Evolutionary conservation across 1,140 invertebrate genomes (phyloP), one percentile per base, ranked within the genome.

Genomic region (Apis laboriosa): DNA sequence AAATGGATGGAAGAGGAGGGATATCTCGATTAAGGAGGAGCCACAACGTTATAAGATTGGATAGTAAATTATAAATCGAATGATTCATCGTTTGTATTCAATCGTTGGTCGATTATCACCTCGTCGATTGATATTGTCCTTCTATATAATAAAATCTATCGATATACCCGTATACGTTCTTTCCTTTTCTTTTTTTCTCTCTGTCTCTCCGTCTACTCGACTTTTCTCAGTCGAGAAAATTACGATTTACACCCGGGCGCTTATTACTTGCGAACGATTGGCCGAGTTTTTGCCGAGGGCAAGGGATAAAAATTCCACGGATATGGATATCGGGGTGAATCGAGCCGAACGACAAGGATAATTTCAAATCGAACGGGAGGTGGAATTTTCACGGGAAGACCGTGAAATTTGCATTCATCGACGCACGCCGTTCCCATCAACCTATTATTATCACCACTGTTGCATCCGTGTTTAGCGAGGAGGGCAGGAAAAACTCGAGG

Each of bases 401-500:
- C 51, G 15, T 15, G 17, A 71, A 71, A 79, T 79, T 79, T 79
- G 56, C 68, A 79, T 79, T 72, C 49, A 49, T 79, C 56, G 76
- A 66, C 71, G 58, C 56, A 77, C 71, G 43, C 11, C 58, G 61
- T 49, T 71, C 68, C 58, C 28, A 0, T 17, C 56, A 79, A 83
- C 78, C 53, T 88, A 76, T 73, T 77, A 88, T 88, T 88, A 85
- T 28, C 28, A 28, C 51, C 61, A 60, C 86, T 85, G 60, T 88
- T 78, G 83, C 77, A 85, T 80, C 66, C 67, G 56, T 49, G 84
- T 76, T 73, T 43, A 1, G 34, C 34, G 34, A 34, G 34, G 34
- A 2, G 56, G 63, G 60, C 49, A 70, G 67, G 74, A 84, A 84
- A 84, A 86, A 80, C 34, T 34, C 34, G 1, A 2, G 34, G 34